Conservation (phyloP, 2,797 vertebrate species). For the Columba guinea region DNA sequence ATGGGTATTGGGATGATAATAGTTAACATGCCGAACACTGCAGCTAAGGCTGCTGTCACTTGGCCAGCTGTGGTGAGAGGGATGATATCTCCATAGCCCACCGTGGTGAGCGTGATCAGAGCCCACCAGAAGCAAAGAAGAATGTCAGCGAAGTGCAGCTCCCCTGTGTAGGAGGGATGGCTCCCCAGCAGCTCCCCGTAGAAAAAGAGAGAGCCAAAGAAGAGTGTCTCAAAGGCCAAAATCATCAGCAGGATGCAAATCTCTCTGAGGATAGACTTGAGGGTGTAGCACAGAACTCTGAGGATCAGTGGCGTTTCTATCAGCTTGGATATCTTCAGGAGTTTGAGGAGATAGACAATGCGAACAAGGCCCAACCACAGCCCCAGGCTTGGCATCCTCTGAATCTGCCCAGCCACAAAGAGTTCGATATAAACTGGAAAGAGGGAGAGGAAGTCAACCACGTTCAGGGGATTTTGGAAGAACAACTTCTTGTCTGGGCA, state of each 20-base stretch:
- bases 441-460: constrained; percentile 53
- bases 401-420: not conserved
- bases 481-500: constrained; percentile 62
- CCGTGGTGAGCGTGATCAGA: constrained; percentile 51
- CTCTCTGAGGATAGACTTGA: constrained; percentile 50
- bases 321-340: constrained; percentile 48
- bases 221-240: constrained; percentile 52
- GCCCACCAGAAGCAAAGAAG: constrained; percentile 62
- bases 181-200: constrained; percentile 43
- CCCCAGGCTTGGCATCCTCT: not conserved
- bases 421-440: constrained; percentile 60
- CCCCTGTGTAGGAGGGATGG: not conserved
- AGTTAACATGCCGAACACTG: constrained; percentile 13
- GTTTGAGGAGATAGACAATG: constrained; percentile 44
- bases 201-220: constrained; percentile 54
- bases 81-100: constrained; percentile 40
- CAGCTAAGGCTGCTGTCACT: constrained; percentile 25
- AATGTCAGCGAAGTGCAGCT: constrained; percentile 26
- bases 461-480: constrained; percentile 43
- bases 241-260: constrained; percentile 55
- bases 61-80: constrained; percentile 2
- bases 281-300: constrained; percentile 38
- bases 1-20: constrained; percentile 50
- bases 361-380: constrained; percentile 16
- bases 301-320: constrained; percentile 47